These are phyloP conservation scores for Bergia sp. DNA, from an alignment of 92 coral and sea anemone genomes.

Conservation along the genomic window DNA sequence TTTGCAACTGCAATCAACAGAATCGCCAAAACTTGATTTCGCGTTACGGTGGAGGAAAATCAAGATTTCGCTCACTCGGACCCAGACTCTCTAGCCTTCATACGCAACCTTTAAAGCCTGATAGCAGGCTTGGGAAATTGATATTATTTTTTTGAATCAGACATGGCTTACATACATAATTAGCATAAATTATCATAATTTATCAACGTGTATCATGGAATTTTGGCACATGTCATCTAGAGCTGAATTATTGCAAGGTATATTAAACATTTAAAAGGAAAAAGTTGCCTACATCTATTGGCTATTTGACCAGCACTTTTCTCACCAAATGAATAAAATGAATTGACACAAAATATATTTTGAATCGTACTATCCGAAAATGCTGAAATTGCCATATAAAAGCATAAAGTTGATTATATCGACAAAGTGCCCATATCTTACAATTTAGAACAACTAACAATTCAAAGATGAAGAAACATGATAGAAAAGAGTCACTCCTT, in stretches of 20 bases:
- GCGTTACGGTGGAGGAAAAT: too few relatives aligned
- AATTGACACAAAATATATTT: slow-evolving; percentile 7
- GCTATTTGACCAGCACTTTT: slow-evolving; percentile 27
- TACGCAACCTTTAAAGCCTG: background rate
- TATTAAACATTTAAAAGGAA: background rate
- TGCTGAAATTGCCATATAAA: slow-evolving; percentile 17
- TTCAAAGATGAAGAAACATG: background rate
- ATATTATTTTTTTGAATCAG: background rate
- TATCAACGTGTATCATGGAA: background rate
- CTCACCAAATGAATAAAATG: background rate
- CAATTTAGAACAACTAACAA: slow-evolving; percentile 19
- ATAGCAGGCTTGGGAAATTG: slow-evolving; percentile 2
- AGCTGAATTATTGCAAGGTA: slow-evolving; percentile 1
- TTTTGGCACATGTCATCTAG: background rate
- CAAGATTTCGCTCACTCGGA: too few relatives aligned
- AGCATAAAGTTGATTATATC: slow-evolving; percentile 1
- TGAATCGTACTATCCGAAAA: background rate
- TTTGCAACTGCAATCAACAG: too few relatives aligned
- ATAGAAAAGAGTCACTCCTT: slow-evolving; percentile 20
- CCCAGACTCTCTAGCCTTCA: too few relatives aligned
- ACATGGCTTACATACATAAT: background rate
- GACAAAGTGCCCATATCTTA: slow-evolving; percentile 3
- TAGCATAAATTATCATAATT: slow-evolving; percentile 14
- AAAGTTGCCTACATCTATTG: slow-evolving; percentile 24
- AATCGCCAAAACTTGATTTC: too few relatives aligned